A percentile compares a stretch with the other conserved stretches of the same genome.
These are phyloP conservation scores for Thymelicus acteon DNA, from an alignment of 2,888 invertebrate species.

Conservation along the genomic window DNA sequence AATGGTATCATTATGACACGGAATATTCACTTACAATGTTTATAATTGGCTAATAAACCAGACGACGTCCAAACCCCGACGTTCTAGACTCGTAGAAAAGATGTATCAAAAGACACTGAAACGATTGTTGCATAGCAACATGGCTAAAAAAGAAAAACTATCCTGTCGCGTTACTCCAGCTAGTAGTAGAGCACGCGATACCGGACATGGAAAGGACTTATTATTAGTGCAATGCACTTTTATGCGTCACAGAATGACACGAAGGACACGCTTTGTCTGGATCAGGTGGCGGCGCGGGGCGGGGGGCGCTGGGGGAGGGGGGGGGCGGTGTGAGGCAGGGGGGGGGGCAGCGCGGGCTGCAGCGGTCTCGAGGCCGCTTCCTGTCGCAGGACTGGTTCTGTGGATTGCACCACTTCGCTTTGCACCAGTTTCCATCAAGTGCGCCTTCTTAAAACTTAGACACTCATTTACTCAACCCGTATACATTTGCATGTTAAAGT, in stretches of 20 bases:
- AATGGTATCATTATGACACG: background rate
- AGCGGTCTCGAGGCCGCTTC: constrained; percentile 74
- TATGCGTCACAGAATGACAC: constrained; percentile 71
- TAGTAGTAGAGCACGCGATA: constrained; percentile 45
- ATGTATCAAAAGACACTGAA: too few species aligned
- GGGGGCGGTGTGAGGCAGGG: constrained; percentile 42
- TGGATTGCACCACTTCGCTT: constrained; percentile 78
- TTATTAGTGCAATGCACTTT: constrained; percentile 82
- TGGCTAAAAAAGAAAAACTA: background rate
- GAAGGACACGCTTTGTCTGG: constrained; percentile 83
- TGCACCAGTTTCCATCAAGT: constrained; percentile 77
- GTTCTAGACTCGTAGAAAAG: too few species aligned
- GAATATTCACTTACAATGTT: too few species aligned
- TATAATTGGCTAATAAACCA: background rate
- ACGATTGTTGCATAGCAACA: background rate
- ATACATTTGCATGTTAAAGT: constrained; percentile 49
- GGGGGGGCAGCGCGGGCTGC: constrained; percentile 42
- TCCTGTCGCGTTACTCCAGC: constrained; percentile 37
- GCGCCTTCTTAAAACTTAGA: constrained; percentile 68
- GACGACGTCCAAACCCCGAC: background rate
- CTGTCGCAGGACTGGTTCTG: constrained; percentile 81
- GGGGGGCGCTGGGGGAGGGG: constrained; percentile 42
- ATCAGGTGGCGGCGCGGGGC: constrained; percentile 69
- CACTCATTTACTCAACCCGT: constrained; percentile 49
- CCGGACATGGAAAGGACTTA: constrained; percentile 75